A percentile compares a stretch with the other conserved stretches of the same genome.
Evolutionary conservation across 1,140 invertebrate species (phyloP).

Genomic region (Eciton burchellii): DNA sequence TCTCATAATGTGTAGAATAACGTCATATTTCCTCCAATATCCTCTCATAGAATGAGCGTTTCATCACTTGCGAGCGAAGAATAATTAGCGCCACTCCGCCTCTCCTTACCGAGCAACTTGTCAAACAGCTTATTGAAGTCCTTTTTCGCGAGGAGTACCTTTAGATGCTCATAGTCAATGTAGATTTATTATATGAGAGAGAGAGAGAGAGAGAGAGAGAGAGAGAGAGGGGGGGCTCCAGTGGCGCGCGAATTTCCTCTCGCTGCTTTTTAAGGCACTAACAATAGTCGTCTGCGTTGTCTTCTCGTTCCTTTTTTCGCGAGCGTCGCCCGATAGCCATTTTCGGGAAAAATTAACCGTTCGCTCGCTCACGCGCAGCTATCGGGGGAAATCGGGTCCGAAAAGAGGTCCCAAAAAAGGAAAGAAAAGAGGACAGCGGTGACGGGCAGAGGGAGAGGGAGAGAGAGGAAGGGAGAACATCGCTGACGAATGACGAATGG

Average conservation of each 20-base stretch:
- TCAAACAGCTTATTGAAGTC: conserved; percentile 58
- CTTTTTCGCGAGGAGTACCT: conserved; percentile 48
- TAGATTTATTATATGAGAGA: conserved; percentile 45
- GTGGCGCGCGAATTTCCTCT: background rate
- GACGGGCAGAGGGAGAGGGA: too few species aligned
- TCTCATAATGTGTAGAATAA: conserved; percentile 18
- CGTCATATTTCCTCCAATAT: background rate
- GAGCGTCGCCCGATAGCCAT: background rate
- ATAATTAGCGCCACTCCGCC: conserved; percentile 46
- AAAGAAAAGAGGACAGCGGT: background rate
- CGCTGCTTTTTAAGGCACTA: conserved; percentile 49
- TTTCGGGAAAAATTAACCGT: conserved; percentile 33
- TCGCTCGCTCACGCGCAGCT: conserved; percentile 1
- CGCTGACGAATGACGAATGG: conserved; percentile 35
- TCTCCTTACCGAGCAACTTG: conserved; percentile 54
- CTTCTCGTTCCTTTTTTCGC: background rate
- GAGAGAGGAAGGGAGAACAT: too few species aligned
- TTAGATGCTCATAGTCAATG: conserved; percentile 45
- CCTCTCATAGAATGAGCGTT: conserved; percentile 23
- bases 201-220: background rate
- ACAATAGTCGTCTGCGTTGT: conserved; percentile 42
- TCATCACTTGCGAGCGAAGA: conserved; percentile 42
- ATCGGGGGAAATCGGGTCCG: conserved; percentile 27
- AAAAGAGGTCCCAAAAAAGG: conserved; percentile 8
- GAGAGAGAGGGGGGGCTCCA: conserved; percentile 6